Evolutionary conservation across 2,888 invertebrate species (phyloP), one percentile per base, ranked within the genome.

Genomic region (Hybos culiciformis): DNA sequence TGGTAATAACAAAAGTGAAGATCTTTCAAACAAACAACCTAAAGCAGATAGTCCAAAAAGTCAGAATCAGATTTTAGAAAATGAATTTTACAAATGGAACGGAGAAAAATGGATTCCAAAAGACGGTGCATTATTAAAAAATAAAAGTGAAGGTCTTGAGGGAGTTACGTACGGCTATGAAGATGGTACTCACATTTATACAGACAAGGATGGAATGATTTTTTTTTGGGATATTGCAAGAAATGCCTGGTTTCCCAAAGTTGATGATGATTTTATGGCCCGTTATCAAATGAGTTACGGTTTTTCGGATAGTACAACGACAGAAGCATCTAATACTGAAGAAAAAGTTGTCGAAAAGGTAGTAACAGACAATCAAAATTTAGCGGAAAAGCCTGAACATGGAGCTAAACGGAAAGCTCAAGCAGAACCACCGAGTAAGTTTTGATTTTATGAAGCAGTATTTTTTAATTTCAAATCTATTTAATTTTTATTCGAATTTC

Each of bases 231-330:
- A 97, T 67, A 72, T 72, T 19, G 77, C 78, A 31, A 93, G 86
- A 62, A 83, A 78, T 57, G 94, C 93, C 5, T 98, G 96, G 94
- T 85, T 96, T 67, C 96, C 96, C 1, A 91, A 90, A 74, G 78
- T 97, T 48, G 91, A 94, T 69, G 93, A 93, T 56, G 91, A 97
- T 55, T 97, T 97, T 59, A 76, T 97, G 70, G 97, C 96, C 1
- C 75, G 75, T 44, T 98, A 98, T 70, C 94, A 97, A 68, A 83
- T 96, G 78, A 90, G 75, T 57, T 97, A 97, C 67, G 90, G 90
- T 5, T 87, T 88, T 62, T 71, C 77, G 37, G 80, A 84, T 54
- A 77, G 78, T 52, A 70, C 68, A 41, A 38, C 59, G 14, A 37
- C 39, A 21, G 45, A 55, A 34, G 52, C 50, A 19, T 48, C 51